Percentiles rank a stretch among this genome's conserved stretches.
Evolutionary conservation across 2,888 invertebrate genomes (phyloP).

Genomic region (Pemphredon lugubris): DNA sequence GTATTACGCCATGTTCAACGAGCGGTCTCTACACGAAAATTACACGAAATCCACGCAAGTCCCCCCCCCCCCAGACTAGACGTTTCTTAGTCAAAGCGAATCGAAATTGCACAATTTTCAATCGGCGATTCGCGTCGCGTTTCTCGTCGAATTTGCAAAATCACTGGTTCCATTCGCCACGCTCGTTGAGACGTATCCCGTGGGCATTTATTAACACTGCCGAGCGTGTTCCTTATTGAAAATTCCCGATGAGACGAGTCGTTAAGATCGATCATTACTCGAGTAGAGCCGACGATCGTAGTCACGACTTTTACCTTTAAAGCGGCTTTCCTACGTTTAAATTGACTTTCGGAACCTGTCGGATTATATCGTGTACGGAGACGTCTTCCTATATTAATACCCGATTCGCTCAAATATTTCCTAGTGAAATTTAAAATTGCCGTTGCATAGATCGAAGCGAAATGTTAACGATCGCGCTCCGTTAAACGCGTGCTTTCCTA

Average conservation of each 20-base stretch:
- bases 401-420: background rate
- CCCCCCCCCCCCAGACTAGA: background rate
- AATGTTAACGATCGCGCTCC: too few relatives aligned
- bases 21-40: background rate
- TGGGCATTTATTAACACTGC: constrained; percentile 5
- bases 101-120: constrained; percentile 34
- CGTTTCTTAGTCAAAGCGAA: constrained; percentile 1
- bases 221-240: constrained; percentile 6
- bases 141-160: constrained; percentile 18
- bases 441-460: too few relatives aligned
- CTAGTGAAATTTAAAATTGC: background rate
- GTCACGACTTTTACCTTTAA: constrained; percentile 23
- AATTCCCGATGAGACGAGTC: constrained; percentile 9
- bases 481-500: too few relatives aligned
- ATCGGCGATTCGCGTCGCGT: constrained; percentile 33
- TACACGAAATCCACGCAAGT: background rate
- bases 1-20: background rate
- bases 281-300: background rate
- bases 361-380: background rate
- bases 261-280: constrained; percentile 11
- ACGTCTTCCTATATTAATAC: background rate
- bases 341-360: constrained; percentile 1
- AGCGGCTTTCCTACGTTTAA: background rate
- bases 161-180: constrained; percentile 2
- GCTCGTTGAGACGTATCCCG: constrained; percentile 4